These are phyloP conservation scores for Gymnocephalus cernua DNA, from an alignment of 2,113 vertebrate species.

Conservation along the genomic window DNA sequence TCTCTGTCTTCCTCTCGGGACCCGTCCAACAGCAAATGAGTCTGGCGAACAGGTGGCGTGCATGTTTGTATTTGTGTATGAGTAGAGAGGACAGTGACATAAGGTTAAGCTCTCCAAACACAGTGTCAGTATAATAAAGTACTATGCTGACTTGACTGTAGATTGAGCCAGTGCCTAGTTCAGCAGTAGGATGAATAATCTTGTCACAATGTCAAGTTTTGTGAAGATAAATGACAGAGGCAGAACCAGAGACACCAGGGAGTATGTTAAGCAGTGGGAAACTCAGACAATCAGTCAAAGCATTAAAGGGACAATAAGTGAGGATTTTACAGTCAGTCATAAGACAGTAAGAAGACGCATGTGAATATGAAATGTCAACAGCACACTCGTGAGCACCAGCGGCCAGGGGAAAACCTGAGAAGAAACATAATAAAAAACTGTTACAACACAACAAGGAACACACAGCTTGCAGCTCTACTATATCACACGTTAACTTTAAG, in stretches of 20 bases:
- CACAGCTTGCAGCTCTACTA: background rate
- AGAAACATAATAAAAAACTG: background rate
- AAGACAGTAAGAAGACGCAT: background rate
- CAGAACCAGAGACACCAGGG: background rate
- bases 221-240: background rate
- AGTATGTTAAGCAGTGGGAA: background rate
- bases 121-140: constrained; percentile 29
- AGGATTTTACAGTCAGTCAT: constrained; percentile 1
- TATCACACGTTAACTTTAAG: background rate
- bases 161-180: background rate
- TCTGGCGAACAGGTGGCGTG: constrained; percentile 65
- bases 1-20: constrained; percentile 54
- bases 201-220: background rate
- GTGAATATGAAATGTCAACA: background rate
- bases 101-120: constrained; percentile 35
- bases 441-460: background rate
- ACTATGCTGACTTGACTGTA: background rate
- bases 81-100: constrained; percentile 12
- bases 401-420: background rate
- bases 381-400: background rate
- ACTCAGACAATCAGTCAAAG: background rate
- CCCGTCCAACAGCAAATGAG: constrained; percentile 50
- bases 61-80: constrained; percentile 4
- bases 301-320: background rate
- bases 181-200: constrained; percentile 3